Conservation (phyloP, 1,140 invertebrate species). For the Formica exsecta region DNA sequence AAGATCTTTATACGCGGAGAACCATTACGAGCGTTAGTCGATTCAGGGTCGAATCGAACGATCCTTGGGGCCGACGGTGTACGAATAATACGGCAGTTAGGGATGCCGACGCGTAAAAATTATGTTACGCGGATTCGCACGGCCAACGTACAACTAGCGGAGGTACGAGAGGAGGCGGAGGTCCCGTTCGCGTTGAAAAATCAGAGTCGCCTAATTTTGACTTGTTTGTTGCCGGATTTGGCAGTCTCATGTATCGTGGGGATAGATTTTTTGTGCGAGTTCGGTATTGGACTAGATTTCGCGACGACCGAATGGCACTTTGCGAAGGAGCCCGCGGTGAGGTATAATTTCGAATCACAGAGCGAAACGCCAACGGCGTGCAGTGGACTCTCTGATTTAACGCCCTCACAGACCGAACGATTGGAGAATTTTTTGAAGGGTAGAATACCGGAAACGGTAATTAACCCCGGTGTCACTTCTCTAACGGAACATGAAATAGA, state of each 20-base stretch:
- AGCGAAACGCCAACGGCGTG: neutral
- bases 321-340: too few species aligned
- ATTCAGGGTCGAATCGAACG: neutral
- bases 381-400: neutral
- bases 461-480: too few species aligned
- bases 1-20: neutral
- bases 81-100: neutral
- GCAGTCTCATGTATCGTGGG: neutral
- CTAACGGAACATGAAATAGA: neutral
- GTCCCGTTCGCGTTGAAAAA: neutral
- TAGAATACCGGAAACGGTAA: too few species aligned
- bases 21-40: too few species aligned
- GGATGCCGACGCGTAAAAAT: neutral
- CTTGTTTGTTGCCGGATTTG: neutral
- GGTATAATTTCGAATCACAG: neutral
- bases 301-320: neutral
- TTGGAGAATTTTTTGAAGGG: neutral
- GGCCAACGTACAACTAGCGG: neutral
- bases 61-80: neutral
- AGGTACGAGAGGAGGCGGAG: neutral
- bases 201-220: neutral
- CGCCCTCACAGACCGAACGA: neutral
- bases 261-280: neutral
- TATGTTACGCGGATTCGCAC: neutral
- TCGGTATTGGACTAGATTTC: neutral